Evolutionary conservation across 2,113 vertebrate species (phyloP), one percentile per base, ranked within the genome.

Genomic region (Pycnonotus jocosus): DNA sequence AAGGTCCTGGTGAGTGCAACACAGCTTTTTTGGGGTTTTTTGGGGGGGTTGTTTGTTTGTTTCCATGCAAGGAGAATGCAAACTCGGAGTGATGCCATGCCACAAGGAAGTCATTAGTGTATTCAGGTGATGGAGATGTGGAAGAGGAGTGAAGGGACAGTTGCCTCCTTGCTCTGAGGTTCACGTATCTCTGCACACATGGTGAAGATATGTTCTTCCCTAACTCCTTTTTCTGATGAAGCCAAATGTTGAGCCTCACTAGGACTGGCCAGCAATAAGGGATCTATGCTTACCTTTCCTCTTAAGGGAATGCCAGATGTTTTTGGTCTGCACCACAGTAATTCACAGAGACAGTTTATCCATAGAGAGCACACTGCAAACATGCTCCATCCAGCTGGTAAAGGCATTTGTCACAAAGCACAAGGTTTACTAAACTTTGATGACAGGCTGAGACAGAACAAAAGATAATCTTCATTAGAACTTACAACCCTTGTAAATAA

Each of bases 281-380:
- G 86, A 62, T 54, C n/a, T 53, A 3, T 23, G 30, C 17, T 91
- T n/a, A 81, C 37, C 10, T 56, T 87, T 58, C 44, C 22, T 24
- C 50, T 42, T 37, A 72, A 65, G 44, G 45, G 31, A 64, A 71
- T 61, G 31, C 37, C 71, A 68, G 56, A 50, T 65, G 66, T 16
- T 94, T 89, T 72, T 30, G 28, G n/a, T 61, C 62, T 54, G 45
- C 37, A 61, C 25, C 48, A 79, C 6, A 0, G 65, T 86, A 92
- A 96, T 82, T 92, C 83, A 92, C n/a, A 77, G n/a, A 90, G 57
- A 82, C 79, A 79, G 37, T n/a, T 80, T 30, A 18, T 92, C 74
- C 22, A 4, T 57, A 65, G 85, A 82, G 45, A 77, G 7, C 11
- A 37, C 19, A 7, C 14, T 38, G 45, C 15, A 77, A 45, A 65